phyloP scores from a whole-genome alignment of 2,888 invertebrate genomes.

The Apocheima hispidaria region DNA sequence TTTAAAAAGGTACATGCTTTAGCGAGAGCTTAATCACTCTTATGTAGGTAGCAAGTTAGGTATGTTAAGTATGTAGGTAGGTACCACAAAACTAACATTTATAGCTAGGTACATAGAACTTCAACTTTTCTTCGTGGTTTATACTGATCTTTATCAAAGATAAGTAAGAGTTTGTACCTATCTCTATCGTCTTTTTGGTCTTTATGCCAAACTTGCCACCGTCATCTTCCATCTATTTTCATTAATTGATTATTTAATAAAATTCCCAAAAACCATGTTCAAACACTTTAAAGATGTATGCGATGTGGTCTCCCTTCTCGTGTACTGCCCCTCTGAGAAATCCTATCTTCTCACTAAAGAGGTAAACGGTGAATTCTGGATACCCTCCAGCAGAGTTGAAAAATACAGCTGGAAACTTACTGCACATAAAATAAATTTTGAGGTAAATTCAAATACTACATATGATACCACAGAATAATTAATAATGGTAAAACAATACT shows the following conservation, averaged over 20 bases:
- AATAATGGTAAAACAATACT: too few species aligned
- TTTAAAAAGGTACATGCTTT: too few species aligned
- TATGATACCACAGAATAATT: too few species aligned
- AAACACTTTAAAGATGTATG: slow-evolving; percentile 68
- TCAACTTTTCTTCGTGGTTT: too few species aligned
- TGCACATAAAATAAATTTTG: slow-evolving; percentile 68
- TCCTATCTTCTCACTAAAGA: slow-evolving; percentile 68
- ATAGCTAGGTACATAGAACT: too few species aligned
- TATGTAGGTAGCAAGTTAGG: too few species aligned
- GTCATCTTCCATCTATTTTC: not conserved
- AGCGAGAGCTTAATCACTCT: too few species aligned
- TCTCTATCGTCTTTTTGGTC: too few species aligned
- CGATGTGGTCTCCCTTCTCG: slow-evolving; percentile 73
- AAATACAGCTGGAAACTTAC: slow-evolving; percentile 73
- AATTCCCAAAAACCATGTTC: slow-evolving; percentile 57
- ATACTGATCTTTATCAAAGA: too few species aligned
- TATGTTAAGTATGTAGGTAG: too few species aligned
- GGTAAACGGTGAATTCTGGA: slow-evolving; percentile 69
- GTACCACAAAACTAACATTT: too few species aligned
- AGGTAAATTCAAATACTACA: slow-evolving; percentile 50
- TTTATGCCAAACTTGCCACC: not conserved
- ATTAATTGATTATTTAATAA: not conserved
- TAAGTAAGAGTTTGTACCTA: too few species aligned
- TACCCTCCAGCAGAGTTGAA: slow-evolving; percentile 69
- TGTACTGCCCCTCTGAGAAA: slow-evolving; percentile 67